Conservation (phyloP, 2,797 vertebrate genomes). For the Lutjanus argentimaculatus region DNA sequence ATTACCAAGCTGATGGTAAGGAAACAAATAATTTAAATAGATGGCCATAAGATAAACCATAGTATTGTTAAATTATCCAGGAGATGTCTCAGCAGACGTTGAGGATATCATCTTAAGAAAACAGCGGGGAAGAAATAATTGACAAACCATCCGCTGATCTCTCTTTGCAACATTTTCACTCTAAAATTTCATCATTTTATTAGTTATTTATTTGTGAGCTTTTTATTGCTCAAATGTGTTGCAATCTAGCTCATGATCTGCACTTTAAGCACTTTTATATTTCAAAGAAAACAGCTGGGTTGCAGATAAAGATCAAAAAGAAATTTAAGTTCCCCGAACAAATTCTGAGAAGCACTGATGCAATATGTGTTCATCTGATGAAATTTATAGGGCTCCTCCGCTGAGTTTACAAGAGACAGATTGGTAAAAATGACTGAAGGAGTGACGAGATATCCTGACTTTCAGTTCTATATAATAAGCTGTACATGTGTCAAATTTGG, state of each 20-base stretch:
- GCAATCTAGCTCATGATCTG: neutral
- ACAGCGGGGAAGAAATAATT: neutral
- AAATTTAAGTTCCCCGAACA: neutral
- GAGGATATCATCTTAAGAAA: neutral
- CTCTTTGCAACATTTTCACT: neutral
- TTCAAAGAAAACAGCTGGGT: neutral
- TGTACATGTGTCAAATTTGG: no score
- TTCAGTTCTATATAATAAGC: neutral
- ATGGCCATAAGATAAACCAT: neutral
- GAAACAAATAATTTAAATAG: neutral
- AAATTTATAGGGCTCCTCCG: neutral
- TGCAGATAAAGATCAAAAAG: neutral
- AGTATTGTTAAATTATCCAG: neutral
- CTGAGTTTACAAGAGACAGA: neutral
- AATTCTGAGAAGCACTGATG: neutral
- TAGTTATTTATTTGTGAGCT: neutral
- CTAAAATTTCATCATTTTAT: neutral
- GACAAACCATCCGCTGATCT: neutral
- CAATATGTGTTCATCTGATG: neutral
- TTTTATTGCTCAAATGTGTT: neutral
- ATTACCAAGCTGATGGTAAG: neutral
- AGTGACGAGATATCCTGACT: neutral
- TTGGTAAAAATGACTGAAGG: neutral
- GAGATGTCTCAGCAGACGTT: neutral
- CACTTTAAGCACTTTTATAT: neutral